A percentile compares a stretch with the other conserved stretches of the same genome.
Conservation (phyloP, 2,113 vertebrate genomes). For the Alethe castanea region DNA sequence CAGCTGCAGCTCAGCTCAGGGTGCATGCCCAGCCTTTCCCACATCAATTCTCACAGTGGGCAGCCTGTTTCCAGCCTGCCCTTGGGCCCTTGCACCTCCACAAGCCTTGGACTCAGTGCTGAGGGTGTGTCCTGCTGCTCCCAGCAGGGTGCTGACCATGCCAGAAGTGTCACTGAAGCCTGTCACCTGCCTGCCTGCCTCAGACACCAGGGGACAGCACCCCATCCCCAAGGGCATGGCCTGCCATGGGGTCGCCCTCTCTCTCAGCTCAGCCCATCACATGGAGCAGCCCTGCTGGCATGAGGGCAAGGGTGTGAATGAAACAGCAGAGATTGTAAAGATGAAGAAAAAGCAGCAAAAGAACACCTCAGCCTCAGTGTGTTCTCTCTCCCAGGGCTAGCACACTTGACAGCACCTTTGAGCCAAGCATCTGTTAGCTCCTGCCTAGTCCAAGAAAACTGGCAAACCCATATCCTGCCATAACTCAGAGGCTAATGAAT, state of each 20-base stretch:
- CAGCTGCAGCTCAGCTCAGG: background rate
- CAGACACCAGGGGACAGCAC: background rate
- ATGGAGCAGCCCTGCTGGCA: fast-evolving
- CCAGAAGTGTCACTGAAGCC: background rate
- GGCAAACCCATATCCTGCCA: background rate
- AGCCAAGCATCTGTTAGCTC: background rate
- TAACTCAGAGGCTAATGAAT: constrained; percentile 46
- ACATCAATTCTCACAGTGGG: fast-evolving
- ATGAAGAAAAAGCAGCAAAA: background rate
- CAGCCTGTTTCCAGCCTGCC: background rate
- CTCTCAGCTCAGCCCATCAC: background rate
- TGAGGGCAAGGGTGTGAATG: background rate
- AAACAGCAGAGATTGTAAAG: background rate
- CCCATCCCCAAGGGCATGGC: background rate
- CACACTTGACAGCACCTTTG: background rate
- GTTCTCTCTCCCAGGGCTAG: background rate
- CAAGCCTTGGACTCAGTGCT: background rate
- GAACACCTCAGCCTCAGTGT: background rate
- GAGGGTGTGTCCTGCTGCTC: background rate
- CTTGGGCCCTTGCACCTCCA: background rate
- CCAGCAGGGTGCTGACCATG: fast-evolving
- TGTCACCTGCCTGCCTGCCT: background rate
- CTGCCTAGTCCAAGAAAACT: background rate
- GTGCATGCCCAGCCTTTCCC: fast-evolving
- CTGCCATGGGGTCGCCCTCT: fast-evolving